Base-by-base conservation (phyloP, 2,113 vertebrate genomes). In the Cyprinus carpio region DNA sequence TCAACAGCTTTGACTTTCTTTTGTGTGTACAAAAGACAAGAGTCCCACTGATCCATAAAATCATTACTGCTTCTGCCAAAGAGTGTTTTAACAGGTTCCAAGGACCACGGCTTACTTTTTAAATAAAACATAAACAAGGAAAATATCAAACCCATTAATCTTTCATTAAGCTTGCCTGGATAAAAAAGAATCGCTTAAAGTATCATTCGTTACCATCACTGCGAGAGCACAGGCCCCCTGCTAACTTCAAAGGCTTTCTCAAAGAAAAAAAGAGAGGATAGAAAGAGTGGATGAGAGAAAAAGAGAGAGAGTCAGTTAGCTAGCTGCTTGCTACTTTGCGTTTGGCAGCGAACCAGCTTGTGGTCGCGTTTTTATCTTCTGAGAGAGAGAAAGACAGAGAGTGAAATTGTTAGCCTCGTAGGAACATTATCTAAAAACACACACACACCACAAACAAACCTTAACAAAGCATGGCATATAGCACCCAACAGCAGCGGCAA, bases 131-230 rank as follows among this genome's bases (percentile, higher is more conserved):
- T 96, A 95, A 95, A 97, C 96, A 96, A 96, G 97, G 93, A 96
- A 97, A 98, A 97, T 97, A 98, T 98, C 96, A 97, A 96, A 96
- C 95, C 95, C 95, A 98, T 99, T 98, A 98, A 99, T 98, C 97
- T 99, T 98, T 98, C 96, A 98, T 98, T 98, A 98, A 96, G 96
- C 96, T 96, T 94, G 95, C 96, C 92, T 58, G 96, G 97, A 99
- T 99, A 97, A 98, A 99, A 98, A 98, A 97, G 96, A 97, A 97
- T 97, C 95, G 92, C 96, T 98, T 97, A 96, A 96, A 97, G 96
- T 97, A 96, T 96, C 96, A 93, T 96, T 98, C 96, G 95, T 96
- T 95, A 95, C 95, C 95, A 93, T 95, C 95, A 94, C 94, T 95
- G 94, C 92, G 90, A 97, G 96, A 95, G 92, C 93, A 95, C 92